Evolutionary conservation across 53 echinoderm and acorn worm species (phyloP).

Genomic region (Paracentrotus lividus): DNA sequence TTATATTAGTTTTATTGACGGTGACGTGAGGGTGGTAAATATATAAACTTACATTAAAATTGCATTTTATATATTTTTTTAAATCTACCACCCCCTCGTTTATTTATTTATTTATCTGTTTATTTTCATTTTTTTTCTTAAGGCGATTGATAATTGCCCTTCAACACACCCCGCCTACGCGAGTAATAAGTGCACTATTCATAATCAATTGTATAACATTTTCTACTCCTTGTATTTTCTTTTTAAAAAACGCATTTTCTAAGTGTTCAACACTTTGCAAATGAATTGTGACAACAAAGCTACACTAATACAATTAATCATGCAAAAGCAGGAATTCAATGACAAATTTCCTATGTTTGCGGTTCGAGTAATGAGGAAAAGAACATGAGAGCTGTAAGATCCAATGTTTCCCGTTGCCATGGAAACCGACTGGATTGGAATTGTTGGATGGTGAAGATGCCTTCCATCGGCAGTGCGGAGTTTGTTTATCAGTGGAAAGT

Average conservation of each 20-base stretch:
- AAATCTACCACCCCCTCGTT: background rate
- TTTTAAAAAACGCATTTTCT: background rate
- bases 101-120: background rate
- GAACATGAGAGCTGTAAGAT: background rate
- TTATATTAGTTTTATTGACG: background rate
- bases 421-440: conserved; percentile 28
- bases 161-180: conserved; percentile 31
- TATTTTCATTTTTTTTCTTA: background rate
- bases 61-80: no score
- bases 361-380: background rate
- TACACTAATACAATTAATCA: background rate
- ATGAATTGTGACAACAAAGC: background rate
- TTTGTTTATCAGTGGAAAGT: conserved; percentile 34
- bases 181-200: background rate
- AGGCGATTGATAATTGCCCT: background rate
- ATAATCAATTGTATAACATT: background rate
- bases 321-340: background rate
- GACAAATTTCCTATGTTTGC: background rate
- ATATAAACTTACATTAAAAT: background rate
- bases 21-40: background rate
- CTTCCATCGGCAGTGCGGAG: background rate
- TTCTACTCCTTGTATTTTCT: background rate
- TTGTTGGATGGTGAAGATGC: conserved; percentile 32
- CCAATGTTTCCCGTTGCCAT: conserved; percentile 40
- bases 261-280: background rate